Evolutionary conservation across 1,140 invertebrate species (phyloP), one percentile per base, ranked within the genome.

Genomic region (Diorhabda carinulata): DNA sequence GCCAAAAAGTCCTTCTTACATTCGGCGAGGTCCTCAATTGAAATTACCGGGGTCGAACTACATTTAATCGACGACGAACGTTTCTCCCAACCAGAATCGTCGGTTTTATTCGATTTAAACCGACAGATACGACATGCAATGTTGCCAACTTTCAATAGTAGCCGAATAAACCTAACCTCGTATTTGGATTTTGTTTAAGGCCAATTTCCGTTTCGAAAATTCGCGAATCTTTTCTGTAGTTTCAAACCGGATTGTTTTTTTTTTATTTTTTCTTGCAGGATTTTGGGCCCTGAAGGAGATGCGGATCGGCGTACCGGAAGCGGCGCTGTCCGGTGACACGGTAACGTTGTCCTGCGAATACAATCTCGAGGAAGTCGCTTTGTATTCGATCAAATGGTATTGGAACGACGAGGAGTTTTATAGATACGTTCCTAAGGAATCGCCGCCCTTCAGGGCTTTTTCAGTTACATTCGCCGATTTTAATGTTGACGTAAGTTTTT

Each of bases 371-470:
- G 83, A 87, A 44, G 89, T 88, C 41, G 82, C 86, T 5, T 85
- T 96, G 3, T 95, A 96, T 80, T 90, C 91, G 1, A 90, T 95
- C 73, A 90, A 92, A 81, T 95, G 92, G 92, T 94, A 94, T 81
- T 85, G 89, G 68, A 88, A 89, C 52, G 88, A 89, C 57, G 85
- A 87, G 40, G 93, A 96, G 81, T 96, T 96, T 84, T 93, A 91
- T 81, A 84, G 90, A 74, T 93, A 87, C 77, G 85, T 88, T 3
- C 89, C 91, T 0, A 90, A 88, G 66, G 88, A 90, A 73, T 79
- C 84, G 0, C 90, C 89, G 5, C 87, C 90, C 7, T 87, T 87
- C 52, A 85, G 85, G 71, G 87, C 86, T 3, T 93, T 91, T 78
- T 82, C 86, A 2, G 80, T 90, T 56, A 83, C 85, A 6, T 88